Conservation (phyloP, 2,113 vertebrate genomes). For the Rhea americana region DNA sequence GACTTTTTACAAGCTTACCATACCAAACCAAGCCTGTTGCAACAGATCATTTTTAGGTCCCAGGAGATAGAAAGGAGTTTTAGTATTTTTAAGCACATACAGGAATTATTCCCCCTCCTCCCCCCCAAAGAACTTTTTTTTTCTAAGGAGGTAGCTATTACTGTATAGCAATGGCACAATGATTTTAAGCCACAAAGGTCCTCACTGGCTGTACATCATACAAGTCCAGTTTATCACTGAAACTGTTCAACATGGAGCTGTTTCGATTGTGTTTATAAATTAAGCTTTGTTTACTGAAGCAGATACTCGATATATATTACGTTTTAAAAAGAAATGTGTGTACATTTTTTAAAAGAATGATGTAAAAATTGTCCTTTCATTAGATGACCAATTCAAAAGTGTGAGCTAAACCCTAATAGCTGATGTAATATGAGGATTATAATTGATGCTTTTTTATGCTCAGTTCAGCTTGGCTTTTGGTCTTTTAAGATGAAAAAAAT, state of each 20-base stretch:
- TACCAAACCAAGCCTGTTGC: constrained; percentile 60
- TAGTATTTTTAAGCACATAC: constrained; percentile 73
- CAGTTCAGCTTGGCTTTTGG: constrained; percentile 78
- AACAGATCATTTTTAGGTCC: constrained; percentile 62
- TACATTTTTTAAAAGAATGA: constrained; percentile 79
- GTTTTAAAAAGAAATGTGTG: constrained; percentile 76
- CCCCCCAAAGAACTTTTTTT: background rate
- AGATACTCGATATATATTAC: constrained; percentile 74
- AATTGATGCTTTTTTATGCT: constrained; percentile 75
- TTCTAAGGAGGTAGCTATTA: constrained; percentile 71
- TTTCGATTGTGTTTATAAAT: constrained; percentile 79
- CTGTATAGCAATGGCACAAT: constrained; percentile 76
- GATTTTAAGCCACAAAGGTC: constrained; percentile 68
- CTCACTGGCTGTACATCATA: constrained; percentile 71
- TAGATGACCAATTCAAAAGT: constrained; percentile 73
- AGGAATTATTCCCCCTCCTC: constrained; percentile 44
- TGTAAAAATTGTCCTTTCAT: constrained; percentile 77
- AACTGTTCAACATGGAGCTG: constrained; percentile 74
- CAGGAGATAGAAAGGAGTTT: constrained; percentile 56
- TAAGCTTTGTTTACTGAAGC: constrained; percentile 76
- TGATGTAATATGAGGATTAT: constrained; percentile 70
- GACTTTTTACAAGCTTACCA: constrained; percentile 65
- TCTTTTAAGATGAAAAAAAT: constrained; percentile 77
- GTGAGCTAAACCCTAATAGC: constrained; percentile 68
- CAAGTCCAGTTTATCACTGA: constrained; percentile 75